These are phyloP conservation scores for Dicyrtoma fusca DNA, from an alignment of 2,888 invertebrate species.

Conservation along the genomic window DNA sequence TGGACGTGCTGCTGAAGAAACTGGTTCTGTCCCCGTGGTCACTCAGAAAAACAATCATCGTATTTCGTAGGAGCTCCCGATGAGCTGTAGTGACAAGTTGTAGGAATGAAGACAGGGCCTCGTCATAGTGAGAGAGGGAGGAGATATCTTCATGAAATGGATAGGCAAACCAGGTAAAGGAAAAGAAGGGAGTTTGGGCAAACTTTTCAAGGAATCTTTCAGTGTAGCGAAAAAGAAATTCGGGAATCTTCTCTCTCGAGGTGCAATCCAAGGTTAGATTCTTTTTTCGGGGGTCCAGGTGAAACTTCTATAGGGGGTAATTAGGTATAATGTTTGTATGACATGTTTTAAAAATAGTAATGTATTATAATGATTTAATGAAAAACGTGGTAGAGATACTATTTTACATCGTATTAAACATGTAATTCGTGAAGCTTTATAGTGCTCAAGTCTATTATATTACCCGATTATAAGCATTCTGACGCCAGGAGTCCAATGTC, in stretches of 20 bases:
- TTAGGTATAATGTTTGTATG: too few species aligned
- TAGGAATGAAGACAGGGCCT: constrained; percentile 64
- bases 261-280: constrained; percentile 5
- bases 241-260: constrained; percentile 55
- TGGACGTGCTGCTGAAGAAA: constrained; percentile 67
- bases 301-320: too few species aligned
- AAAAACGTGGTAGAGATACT: too few species aligned
- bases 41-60: constrained; percentile 71
- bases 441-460: too few species aligned
- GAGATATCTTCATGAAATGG: constrained; percentile 74
- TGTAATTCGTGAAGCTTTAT: too few species aligned
- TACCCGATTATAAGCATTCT: too few species aligned
- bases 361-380: too few species aligned
- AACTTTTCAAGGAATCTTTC: constrained; percentile 70
- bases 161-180: constrained; percentile 78
- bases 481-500: too few species aligned
- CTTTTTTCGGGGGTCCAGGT: too few species aligned
- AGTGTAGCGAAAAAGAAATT: constrained; percentile 71
- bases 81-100: constrained; percentile 65
- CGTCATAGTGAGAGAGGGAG: constrained; percentile 70
- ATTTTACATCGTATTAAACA: too few species aligned
- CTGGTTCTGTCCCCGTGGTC: constrained; percentile 81
- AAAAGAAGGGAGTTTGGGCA: constrained; percentile 69
- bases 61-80: constrained; percentile 67
- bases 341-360: too few species aligned